These are phyloP conservation scores for Suricata suricatta DNA, from an alignment of 2,113 vertebrate genomes.

Conservation along the genomic window DNA sequence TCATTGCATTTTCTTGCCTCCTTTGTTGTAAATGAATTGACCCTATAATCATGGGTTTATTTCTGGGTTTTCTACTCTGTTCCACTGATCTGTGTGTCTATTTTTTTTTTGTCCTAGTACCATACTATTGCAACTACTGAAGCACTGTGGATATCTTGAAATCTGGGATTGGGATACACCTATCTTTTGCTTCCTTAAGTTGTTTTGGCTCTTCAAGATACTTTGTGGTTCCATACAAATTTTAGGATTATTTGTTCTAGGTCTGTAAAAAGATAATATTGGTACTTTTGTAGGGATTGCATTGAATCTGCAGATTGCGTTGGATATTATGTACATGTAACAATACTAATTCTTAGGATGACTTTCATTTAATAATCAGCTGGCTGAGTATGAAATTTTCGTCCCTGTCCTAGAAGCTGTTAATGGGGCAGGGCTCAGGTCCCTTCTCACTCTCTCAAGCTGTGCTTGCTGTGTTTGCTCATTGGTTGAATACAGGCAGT, in stretches of 20 bases:
- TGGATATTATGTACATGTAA: not conserved
- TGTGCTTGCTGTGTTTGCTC: not conserved
- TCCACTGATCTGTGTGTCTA: not conserved
- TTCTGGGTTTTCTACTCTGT: not conserved
- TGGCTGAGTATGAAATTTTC: not conserved
- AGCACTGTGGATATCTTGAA: not conserved
- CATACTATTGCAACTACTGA: not conserved
- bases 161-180: not conserved
- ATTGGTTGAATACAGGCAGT: not conserved
- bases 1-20: not conserved
- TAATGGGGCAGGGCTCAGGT: not conserved
- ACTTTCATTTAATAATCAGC: not conserved
- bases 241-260: not conserved
- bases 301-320: not conserved
- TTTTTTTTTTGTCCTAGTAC: not conserved
- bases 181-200: not conserved
- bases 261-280: not conserved
- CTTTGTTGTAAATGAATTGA: not conserved
- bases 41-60: not conserved
- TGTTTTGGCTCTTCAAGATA: not conserved
- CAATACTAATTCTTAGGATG: not conserved
- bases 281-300: not conserved
- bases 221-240: not conserved
- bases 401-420: not conserved
- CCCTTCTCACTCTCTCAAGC: fast-evolving